These are phyloP conservation scores for Tauraco hartlaubi DNA, from an alignment of 2,797 vertebrate genomes.

Conservation along the genomic window DNA sequence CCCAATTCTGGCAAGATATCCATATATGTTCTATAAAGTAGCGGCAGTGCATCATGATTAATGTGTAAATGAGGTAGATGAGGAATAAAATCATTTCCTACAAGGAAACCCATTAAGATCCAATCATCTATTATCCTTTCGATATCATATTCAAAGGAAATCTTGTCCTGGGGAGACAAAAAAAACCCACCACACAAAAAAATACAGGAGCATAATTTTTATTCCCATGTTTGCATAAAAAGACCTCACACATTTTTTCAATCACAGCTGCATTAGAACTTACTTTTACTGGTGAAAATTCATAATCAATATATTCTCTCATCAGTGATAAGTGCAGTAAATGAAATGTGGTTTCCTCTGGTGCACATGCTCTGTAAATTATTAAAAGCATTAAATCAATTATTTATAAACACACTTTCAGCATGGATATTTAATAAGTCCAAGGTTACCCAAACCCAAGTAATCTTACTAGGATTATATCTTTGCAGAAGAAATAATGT, in stretches of 20 bases:
- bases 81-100: constrained; percentile 99
- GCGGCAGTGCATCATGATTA: constrained; percentile 94
- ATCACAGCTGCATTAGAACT: constrained; percentile 62
- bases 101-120: constrained; percentile 99
- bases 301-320: constrained; percentile 99
- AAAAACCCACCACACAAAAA: no score
- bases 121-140: constrained; percentile 99
- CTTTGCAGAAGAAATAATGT: background rate
- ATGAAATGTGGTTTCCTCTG: constrained; percentile 98
- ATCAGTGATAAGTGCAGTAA: constrained; percentile 96
- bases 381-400: constrained; percentile 43
- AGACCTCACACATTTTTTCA: background rate
- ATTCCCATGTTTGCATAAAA: background rate
- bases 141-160: constrained; percentile 92
- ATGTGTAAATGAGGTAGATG: constrained; percentile 99
- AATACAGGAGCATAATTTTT: background rate
- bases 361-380: constrained; percentile 90
- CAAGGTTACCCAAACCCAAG: background rate
- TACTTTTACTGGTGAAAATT: constrained; percentile 94
- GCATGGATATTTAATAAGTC: constrained; percentile 17
- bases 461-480: background rate
- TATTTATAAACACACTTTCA: constrained; percentile 46
- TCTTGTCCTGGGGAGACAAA: constrained; percentile 80
- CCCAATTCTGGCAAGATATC: constrained; percentile 89
- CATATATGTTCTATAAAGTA: constrained; percentile 97